Evolutionary conservation across 2,888 invertebrate genomes (phyloP), one percentile per base, ranked within the genome.

Genomic region (Uropetala carovei): DNA sequence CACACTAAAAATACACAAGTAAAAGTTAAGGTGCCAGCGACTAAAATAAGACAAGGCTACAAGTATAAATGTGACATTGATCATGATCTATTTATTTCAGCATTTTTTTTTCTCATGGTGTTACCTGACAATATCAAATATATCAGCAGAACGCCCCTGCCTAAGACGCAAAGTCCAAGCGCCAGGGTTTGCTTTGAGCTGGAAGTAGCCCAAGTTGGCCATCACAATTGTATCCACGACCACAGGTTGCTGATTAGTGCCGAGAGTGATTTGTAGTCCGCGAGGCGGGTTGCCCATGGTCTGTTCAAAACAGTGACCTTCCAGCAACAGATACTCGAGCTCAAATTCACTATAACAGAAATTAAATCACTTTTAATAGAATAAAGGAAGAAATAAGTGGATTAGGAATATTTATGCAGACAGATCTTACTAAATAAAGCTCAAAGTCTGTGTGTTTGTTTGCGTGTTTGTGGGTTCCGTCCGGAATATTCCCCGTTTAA

Each of bases 201-300:
- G 99, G 96, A 99, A 99, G 95, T 99, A 99, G 18, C 99, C 99
- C 94, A 99, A 96, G 95, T 99, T 99, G 10, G 99, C 99, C 99
- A 99, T 99, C n/a, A 99, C 99, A 94, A 99, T 99, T 27, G 99
- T 99, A 95, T 99, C 99, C 93, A 98, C 98, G 93, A 97, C 96
- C 10, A 97, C 96, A 0, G 98, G 97, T 92, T 96, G 96, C n/a
- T 96, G 96, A 93, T 97, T 97, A 0, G 98, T 98, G 84, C 99
- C 99, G 91, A 99, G 96, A 7, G 98, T 98, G 93, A 99, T 97
- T 95, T 99, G 99, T n/a, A 99, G 96, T 0, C 99, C 99, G 93
- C 99, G 96, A 0, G 99, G 99, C 0, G 99, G 99, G 93, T 99
- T 98, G 92, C 99, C 99, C 82, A 97, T 96, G 0, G 97, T 96